Evolutionary conservation across 2,797 vertebrate genomes (phyloP), one percentile per base, ranked within the genome.

Genomic region (Myripristis murdjan): DNA sequence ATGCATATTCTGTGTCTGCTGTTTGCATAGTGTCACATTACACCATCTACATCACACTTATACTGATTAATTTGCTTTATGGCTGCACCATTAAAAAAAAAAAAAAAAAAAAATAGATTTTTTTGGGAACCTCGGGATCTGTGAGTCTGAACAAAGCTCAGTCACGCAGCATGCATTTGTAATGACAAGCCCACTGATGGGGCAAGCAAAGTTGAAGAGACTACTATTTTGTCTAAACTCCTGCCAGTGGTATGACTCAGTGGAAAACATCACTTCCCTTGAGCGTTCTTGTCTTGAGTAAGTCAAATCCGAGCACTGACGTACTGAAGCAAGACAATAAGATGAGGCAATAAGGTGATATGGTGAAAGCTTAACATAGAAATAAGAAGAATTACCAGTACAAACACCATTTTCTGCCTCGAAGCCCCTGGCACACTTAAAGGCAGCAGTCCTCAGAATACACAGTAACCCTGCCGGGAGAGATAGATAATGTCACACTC

Each of bases 351-450:
- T n/a, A 1, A 51, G 22, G 9, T n/a, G 12, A 22, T 7, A 15
- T n/a, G n/a, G n/a, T n/a, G n/a, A n/a, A n/a, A n/a, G n/a, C 60
- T 55, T 31, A 44, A 63, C 39, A 5, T 9, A 24, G 11, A 67
- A 8, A 37, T 15, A 1, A 58, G 23, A 51, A 11, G 7, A 14
- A 33, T 90, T 91, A 92, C 91, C 90, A 6, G 0, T 0, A 33
- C 89, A 91, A 0, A 0, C 0, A 0, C 0, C 53, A 11, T 11
- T 18, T 1, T 0, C 5, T 31, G 14, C 2, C 6, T n/a, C 2
- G 20, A 1, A 20, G 3, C 84, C 82, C 0, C 0, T 0, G 0
- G 0, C 0, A 35, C 37, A 68, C 0, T 0, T 0, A 0, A 0
- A 18, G 2, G 2, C 3, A 56, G 11, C 3, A 10, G 5, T 70